A percentile compares a stretch with the other conserved stretches of the same genome.
Evolutionary conservation across 2,888 invertebrate genomes (phyloP).

Genomic region (Meta bourneti): DNA sequence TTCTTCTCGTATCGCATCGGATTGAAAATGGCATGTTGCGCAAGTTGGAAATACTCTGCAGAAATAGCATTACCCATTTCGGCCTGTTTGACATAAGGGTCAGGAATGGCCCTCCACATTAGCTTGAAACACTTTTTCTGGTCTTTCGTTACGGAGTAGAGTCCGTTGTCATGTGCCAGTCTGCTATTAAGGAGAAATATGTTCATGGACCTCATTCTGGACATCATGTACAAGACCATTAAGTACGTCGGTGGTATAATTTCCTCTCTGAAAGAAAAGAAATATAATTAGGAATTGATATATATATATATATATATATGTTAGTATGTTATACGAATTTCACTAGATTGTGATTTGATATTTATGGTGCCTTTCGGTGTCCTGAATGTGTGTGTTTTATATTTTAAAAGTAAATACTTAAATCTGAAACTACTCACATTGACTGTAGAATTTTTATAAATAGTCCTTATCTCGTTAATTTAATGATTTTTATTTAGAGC

Average conservation of each 20-base stretch:
- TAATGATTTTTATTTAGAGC: no score
- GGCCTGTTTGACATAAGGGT: conserved; percentile 9
- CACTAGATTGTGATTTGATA: no score
- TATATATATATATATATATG: not conserved
- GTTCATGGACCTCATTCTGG: conserved; percentile 23
- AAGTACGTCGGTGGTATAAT: conserved; percentile 9
- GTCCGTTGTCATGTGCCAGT: not conserved
- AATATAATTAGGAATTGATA: not conserved
- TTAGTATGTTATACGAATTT: no score
- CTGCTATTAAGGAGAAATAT: not conserved
- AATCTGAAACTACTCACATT: no score
- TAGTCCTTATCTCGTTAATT: no score
- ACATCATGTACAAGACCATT: conserved; percentile 51
- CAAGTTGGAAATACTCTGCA: conserved; percentile 33
- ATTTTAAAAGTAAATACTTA: no score
- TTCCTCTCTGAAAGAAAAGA: conserved; percentile 29
- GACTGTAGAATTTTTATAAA: no score
- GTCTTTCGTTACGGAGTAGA: conserved; percentile 4
- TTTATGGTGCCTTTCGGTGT: no score
- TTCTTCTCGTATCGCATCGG: conserved; percentile 42
- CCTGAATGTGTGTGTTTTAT: no score
- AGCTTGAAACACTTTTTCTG: conserved; percentile 46
- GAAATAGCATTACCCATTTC: conserved; percentile 19
- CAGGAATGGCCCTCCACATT: conserved; percentile 45
- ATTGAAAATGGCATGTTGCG: conserved; percentile 7